A percentile compares a stretch with the other conserved stretches of the same genome.
These are phyloP conservation scores for Tetragonisca angustula DNA, from an alignment of 2,888 invertebrate species.

Conservation along the genomic window DNA sequence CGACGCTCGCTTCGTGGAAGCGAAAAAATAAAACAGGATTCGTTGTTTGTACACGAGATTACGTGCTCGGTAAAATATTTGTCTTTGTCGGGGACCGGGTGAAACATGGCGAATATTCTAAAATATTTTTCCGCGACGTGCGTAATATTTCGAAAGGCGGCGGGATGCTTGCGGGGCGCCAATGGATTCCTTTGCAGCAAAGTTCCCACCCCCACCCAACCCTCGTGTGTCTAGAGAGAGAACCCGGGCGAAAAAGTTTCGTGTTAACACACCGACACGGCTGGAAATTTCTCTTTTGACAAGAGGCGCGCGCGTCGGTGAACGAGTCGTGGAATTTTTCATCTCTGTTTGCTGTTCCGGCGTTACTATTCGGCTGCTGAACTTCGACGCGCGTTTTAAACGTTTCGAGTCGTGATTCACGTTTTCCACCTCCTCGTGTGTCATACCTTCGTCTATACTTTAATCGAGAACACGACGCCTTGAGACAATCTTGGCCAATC, in stretches of 20 bases:
- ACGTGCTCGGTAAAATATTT: constrained; percentile 38
- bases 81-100: constrained; percentile 3
- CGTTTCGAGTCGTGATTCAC: not conserved
- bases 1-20: constrained; percentile 9
- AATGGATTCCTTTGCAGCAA: constrained; percentile 14
- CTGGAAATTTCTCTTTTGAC: constrained; percentile 4
- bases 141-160: constrained; percentile 30
- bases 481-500: not conserved
- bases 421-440: not conserved
- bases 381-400: not conserved
- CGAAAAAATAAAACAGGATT: constrained; percentile 14
- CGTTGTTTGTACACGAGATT: constrained; percentile 26
- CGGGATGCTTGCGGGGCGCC: not conserved
- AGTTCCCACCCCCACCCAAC: not conserved
- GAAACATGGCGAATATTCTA: constrained; percentile 15
- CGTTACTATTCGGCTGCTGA: not conserved
- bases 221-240: not conserved
- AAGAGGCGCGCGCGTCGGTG: not conserved
- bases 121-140: constrained; percentile 36
- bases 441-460: not conserved
- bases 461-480: not conserved
- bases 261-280: not conserved
- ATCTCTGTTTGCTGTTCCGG: not conserved
- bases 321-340: not conserved
- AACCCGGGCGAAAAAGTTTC: not conserved